Evolutionary conservation across 2,113 vertebrate species (phyloP).

Genomic region (Phylloscopus whistleri): DNA sequence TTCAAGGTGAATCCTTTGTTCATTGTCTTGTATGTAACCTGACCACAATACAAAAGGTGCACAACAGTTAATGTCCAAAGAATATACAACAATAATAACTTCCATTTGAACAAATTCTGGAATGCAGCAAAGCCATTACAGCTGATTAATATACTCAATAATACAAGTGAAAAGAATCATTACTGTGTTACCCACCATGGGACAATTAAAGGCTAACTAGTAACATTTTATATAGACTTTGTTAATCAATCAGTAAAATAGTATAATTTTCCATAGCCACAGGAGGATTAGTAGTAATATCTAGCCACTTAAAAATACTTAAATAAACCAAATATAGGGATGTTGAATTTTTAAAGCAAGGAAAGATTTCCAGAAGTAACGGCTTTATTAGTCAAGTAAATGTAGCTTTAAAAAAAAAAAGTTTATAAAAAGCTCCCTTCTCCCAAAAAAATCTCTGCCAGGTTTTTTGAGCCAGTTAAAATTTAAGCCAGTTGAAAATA

Average conservation of each 20-base stretch:
- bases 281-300: background rate
- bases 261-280: background rate
- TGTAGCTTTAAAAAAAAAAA: background rate
- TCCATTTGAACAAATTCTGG: background rate
- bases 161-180: background rate
- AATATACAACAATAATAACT: background rate
- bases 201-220: background rate
- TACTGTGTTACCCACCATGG: background rate
- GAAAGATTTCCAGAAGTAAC: background rate
- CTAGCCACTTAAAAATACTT: background rate
- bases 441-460: background rate
- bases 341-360: background rate
- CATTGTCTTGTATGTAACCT: background rate
- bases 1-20: background rate
- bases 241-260: background rate
- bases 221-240: background rate
- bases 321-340: background rate
- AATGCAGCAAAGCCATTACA: background rate
- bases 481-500: background rate
- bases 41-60: background rate
- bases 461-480: background rate
- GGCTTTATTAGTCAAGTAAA: background rate
- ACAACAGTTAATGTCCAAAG: background rate
- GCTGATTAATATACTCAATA: background rate
- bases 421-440: accelerated